A percentile compares a stretch with the other conserved stretches of the same genome.
phyloP scores from a whole-genome alignment of 1,140 invertebrate species.

The Drosophila gunungcola region DNA sequence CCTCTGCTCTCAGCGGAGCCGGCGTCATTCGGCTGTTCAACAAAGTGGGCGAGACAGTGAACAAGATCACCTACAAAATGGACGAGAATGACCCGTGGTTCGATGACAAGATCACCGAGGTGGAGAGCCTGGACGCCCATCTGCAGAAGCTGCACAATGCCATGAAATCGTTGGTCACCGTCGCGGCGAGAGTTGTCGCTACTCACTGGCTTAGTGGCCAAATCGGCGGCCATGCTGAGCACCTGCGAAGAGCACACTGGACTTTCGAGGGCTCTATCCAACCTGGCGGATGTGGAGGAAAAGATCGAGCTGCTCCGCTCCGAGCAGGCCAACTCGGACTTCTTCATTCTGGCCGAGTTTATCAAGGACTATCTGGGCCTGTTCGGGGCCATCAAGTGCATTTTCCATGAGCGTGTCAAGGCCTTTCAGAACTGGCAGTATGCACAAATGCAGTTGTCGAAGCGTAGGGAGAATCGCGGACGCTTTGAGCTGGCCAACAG shows the following conservation, averaged over 20 bases:
- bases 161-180: conserved; percentile 94
- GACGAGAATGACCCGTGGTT: conserved; percentile 99
- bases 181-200: conserved; percentile 94
- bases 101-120: conserved; percentile 96
- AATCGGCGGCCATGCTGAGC: conserved; percentile 95
- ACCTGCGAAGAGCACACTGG: conserved; percentile 98
- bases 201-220: conserved; percentile 91
- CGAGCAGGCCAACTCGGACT: conserved; percentile 98
- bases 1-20: conserved; percentile 97
- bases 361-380: conserved; percentile 98
- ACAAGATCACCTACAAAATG: conserved; percentile 99
- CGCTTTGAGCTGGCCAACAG: conserved; percentile 95
- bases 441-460: conserved; percentile 96
- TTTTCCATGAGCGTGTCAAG: conserved; percentile 99
- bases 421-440: conserved; percentile 99
- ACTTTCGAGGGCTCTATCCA: conserved; percentile 95
- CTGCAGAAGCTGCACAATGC: conserved; percentile 94
- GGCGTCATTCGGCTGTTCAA: conserved; percentile 98
- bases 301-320: conserved; percentile 93
- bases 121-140: conserved; percentile 96
- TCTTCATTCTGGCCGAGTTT: conserved; percentile 96
- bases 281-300: conserved; percentile 95
- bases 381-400: conserved; percentile 97
- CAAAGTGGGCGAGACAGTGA: conserved; percentile 98
- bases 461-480: conserved; percentile 97